Evolutionary conservation across 2,797 vertebrate species (phyloP), one percentile per base, ranked within the genome.

Genomic region (Neosalanx taihuensis): DNA sequence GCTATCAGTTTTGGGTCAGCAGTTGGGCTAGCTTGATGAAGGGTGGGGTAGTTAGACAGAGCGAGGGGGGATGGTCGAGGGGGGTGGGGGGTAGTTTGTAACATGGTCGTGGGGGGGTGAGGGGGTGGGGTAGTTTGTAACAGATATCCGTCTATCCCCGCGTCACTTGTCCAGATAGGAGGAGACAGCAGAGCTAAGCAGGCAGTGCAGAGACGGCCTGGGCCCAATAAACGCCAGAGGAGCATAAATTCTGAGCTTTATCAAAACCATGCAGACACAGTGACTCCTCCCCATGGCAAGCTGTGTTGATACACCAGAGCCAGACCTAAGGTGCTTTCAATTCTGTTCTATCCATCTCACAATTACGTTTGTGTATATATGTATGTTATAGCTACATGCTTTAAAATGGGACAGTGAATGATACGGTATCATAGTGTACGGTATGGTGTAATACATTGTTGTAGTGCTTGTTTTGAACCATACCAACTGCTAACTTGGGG

Each of bases 171-270:
- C 87, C 78, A 92, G 93, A 92, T 91, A 87, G 92, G 92, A 90
- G 89, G 91, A 90, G 77, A 87, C 85, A 79, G 85, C 91, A 90
- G 87, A 93, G 90, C 91, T 92, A 88, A 90, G 93, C 90, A 92
- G 90, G 92, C 91, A 92, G 90, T 80, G 87, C 90, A 84, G 82
- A 92, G 88, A 81, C 81, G 87, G 87, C 85, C 79, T 84, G 90
- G 51, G 91, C 88, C 92, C 90, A 89, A 76, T 94, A 94, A 95
- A 94, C 81, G 89, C 74, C 91, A 87, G 89, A 79, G 73, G 92
- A 91, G 91, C 93, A 92, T 95, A 95, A 96, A 95, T 95, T 92
- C 94, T 88, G 71, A 59, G 20, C 83, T 91, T 94, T 92, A 94
- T 95, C 93, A 93, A 79, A 93, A 91, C 92, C 93, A 89, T 83